These are phyloP conservation scores for Epistrophe grossulariae DNA, from an alignment of 2,888 invertebrate genomes.

Conservation along the genomic window DNA sequence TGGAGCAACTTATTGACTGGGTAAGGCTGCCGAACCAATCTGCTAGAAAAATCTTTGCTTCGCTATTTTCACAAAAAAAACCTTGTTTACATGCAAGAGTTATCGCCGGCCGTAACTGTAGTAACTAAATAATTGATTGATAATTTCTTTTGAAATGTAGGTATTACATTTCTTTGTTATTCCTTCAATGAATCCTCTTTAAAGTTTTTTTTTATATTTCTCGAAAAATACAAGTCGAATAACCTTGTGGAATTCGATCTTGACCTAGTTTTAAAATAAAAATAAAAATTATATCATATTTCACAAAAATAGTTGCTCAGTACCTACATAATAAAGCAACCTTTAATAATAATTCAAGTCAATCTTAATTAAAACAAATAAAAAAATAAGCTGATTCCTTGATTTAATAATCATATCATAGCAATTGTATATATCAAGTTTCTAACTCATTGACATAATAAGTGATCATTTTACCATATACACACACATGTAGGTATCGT, in stretches of 20 bases:
- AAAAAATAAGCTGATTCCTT: conserved; percentile 5
- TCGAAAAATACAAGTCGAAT: neutral
- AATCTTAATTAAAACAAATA: neutral
- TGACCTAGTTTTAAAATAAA: neutral
- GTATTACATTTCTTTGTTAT: too few species aligned
- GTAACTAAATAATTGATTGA: too few species aligned
- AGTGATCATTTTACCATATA: neutral
- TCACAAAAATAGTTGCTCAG: neutral
- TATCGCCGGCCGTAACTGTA: too few species aligned
- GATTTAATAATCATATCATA: neutral
- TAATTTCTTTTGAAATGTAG: too few species aligned
- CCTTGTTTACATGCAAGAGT: too few species aligned
- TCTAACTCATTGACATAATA: conserved; percentile 18
- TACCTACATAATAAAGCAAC: neutral
- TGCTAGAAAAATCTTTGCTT: too few species aligned
- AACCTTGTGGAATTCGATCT: conserved; percentile 11
- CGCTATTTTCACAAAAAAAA: too few species aligned
- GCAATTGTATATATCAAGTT: neutral
- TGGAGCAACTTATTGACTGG: too few species aligned
- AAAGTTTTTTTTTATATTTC: neutral
- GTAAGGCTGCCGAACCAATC: too few species aligned
- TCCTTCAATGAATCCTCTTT: too few species aligned
- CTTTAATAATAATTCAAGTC: neutral
- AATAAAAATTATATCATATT: conserved; percentile 1
- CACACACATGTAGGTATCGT: neutral